phyloP scores from a whole-genome alignment of 2,797 vertebrate species.

The Vultur gryphus region DNA sequence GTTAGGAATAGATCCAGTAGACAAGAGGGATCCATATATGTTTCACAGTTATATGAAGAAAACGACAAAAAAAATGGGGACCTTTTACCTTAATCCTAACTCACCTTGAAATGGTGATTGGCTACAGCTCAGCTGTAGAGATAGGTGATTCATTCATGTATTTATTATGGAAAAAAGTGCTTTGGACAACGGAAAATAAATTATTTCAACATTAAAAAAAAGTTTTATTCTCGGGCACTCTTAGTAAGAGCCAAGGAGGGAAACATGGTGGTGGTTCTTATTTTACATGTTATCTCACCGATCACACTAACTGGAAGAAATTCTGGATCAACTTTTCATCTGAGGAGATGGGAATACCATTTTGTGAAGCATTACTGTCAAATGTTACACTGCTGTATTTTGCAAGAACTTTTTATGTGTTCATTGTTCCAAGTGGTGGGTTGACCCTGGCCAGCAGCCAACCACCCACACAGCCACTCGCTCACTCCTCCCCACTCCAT shows the following conservation, averaged over 20 bases:
- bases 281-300: background rate
- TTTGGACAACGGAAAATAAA: background rate
- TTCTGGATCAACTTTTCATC: background rate
- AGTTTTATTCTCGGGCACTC: background rate
- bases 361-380: background rate
- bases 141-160: background rate
- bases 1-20: background rate
- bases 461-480: accelerated
- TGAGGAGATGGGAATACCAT: background rate
- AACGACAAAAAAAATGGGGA: background rate
- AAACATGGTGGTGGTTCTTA: background rate
- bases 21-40: background rate
- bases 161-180: background rate
- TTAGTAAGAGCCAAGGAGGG: background rate
- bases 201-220: background rate
- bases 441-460: background rate
- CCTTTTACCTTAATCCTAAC: background rate
- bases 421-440: background rate
- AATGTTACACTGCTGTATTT: background rate
- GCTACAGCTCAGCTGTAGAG: background rate
- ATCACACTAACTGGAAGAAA: background rate
- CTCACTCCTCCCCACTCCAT: background rate
- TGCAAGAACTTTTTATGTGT: background rate
- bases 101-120: background rate
- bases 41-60: background rate